Conservation (phyloP, 2,888 invertebrate genomes). For the Microctonus aethiopoides region DNA sequence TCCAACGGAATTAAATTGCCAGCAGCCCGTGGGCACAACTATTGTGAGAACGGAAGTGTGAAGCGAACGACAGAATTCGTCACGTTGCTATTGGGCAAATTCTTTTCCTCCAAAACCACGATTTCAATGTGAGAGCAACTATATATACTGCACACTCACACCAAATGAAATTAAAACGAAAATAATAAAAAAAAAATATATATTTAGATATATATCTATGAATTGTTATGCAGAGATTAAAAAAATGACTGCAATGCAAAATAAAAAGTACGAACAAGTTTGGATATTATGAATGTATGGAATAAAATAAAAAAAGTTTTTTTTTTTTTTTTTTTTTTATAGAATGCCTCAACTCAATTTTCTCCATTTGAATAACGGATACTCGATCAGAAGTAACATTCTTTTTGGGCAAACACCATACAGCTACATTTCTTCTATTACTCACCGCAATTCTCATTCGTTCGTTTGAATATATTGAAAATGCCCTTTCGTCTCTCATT, state of each 20-base stretch:
- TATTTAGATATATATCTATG: neutral
- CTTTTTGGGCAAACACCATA: too few relatives aligned
- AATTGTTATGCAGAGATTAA: conserved; percentile 4
- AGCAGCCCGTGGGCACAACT: conserved; percentile 5
- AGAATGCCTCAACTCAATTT: conserved; percentile 4
- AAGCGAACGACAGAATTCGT: conserved; percentile 3
- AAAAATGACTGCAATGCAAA: neutral
- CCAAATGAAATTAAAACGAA: neutral
- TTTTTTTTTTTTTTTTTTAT: too few relatives aligned
- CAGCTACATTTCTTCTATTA: neutral
- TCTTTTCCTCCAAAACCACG: neutral
- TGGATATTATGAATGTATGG: neutral
- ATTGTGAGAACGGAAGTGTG: conserved; percentile 4
- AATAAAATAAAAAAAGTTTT: neutral
- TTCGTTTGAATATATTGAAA: conserved; percentile 24
- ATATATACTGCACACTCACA: neutral
- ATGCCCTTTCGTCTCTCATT: conserved; percentile 1
- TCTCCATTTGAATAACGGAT: conserved; percentile 26
- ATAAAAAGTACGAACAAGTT: neutral
- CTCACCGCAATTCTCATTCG: neutral
- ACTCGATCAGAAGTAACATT: conserved; percentile 22
- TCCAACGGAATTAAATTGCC: conserved; percentile 32
- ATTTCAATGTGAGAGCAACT: neutral
- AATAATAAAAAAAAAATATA: neutral
- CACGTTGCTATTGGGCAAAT: conserved; percentile 10